Percentiles rank a stretch among this genome's conserved stretches.
Conservation (phyloP, 2,888 invertebrate genomes). For the Patella caerulea region DNA sequence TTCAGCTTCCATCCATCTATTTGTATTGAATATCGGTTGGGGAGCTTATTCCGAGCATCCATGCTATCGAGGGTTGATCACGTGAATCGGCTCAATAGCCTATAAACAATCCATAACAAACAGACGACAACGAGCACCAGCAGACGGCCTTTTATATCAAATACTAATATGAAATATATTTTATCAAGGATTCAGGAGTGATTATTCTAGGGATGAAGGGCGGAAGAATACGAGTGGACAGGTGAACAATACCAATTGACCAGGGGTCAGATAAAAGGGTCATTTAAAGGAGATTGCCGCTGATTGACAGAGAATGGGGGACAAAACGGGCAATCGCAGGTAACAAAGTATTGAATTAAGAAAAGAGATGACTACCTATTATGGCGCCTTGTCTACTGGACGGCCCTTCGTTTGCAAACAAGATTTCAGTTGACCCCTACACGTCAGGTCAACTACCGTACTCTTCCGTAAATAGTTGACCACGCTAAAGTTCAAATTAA, state of each 20-base stretch:
- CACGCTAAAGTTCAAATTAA: neutral
- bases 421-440: constrained; percentile 9
- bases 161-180: constrained; percentile 1
- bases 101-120: neutral
- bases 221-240: neutral
- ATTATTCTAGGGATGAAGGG: no score
- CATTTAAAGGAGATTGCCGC: neutral
- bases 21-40: no score
- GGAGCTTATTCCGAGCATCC: no score
- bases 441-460: constrained; percentile 4
- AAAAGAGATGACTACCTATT: neutral
- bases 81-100: no score
- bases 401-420: neutral
- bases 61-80: no score
- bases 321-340: neutral
- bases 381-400: neutral
- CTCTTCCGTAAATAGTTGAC: neutral
- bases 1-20: no score
- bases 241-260: neutral
- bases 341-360: constrained; percentile 5
- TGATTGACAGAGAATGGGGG: neutral
- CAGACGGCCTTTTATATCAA: neutral
- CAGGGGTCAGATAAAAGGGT: neutral
- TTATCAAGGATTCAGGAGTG: neutral
- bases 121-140: constrained; percentile 1